Base-by-base conservation (phyloP, 1,140 invertebrate species). In the Xylocopa sonorina region DNA sequence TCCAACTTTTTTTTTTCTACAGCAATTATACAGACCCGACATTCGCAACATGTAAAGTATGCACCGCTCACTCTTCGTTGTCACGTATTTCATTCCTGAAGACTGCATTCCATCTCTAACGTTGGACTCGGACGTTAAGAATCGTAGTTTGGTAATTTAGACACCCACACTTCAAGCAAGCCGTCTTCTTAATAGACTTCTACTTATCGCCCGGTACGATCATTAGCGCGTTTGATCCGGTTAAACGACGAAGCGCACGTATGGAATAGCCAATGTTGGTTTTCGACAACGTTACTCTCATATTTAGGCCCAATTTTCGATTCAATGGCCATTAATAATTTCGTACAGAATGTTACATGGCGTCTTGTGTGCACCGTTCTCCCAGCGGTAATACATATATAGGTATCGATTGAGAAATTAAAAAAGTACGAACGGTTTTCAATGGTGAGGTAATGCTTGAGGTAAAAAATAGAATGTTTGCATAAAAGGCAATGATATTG, bases 151-250 rank as follows among this genome's bases (percentile, higher is more conserved):
- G 38, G 27, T n/a, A 38, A 63, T 66, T 53, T 27, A 53, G 27
- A 55, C 18, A 21, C 64, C 41, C 43, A 69, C 64, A n/a, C 81
- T n/a, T n/a, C n/a, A n/a, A n/a, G n/a, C n/a, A n/a, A n/a, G 43
- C 48, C n/a, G 12, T 38, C 43, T 58, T 60, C 34, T 43, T 84
- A 80, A 80, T 83, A 67, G 58, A 50, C 71, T 78, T 60, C 60
- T 79, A 83, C 66, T 84, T 84, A 80, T 84, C 77, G 53, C 38
- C 18, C 24, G 12, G 32, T 32, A 38, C 63, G 60, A 75, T 82
- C 77, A 63, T 82, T 68, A 68, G 74, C 80, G 43, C 50, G 71
- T 76, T 83, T 81, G 78, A 84, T 85, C 66, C 78, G 67, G 67
- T 85, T 85, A 77, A 81, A 80, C 62, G 78, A 48, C 9, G 24